Percentiles rank a stretch among this genome's conserved stretches.
These are phyloP conservation scores for human (Homo sapiens) DNA, from an alignment of 2,113 vertebrate genomes.

Conservation along the genomic window DNA sequence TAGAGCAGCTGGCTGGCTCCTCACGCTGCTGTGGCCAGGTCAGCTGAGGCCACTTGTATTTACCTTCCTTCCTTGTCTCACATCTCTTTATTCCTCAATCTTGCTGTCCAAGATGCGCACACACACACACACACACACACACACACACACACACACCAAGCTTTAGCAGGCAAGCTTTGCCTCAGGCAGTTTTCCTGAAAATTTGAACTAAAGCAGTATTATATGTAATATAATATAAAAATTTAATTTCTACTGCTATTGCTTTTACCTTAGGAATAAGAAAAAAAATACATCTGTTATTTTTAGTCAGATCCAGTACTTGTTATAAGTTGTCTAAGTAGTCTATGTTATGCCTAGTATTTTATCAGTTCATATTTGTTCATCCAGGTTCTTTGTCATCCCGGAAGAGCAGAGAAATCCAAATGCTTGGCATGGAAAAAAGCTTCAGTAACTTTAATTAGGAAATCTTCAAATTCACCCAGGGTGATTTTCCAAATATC, in stretches of 20 bases:
- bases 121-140: rapidly evolving
- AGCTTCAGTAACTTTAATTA: constrained; percentile 16
- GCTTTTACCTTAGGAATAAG: not conserved
- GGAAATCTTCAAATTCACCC: not conserved
- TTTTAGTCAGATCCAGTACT: not conserved
- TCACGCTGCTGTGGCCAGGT: not conserved
- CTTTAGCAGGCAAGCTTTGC: not conserved
- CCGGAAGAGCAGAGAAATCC: not conserved
- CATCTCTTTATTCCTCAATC: not conserved
- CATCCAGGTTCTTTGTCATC: not conserved
- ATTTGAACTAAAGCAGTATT: not conserved
- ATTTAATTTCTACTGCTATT: not conserved
- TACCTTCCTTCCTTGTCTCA: not conserved
- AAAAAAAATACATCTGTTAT: not conserved
- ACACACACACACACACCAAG: not conserved
- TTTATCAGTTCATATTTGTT: not conserved
- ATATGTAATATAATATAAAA: not conserved
- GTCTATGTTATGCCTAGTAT: not conserved
- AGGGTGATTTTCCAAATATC: not conserved
- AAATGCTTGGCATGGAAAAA: not conserved
- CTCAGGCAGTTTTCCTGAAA: not conserved
- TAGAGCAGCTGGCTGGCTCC: not conserved
- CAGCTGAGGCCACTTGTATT: not conserved
- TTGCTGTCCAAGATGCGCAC: not conserved
- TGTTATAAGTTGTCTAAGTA: not conserved